Percentiles rank a stretch among this genome's conserved stretches.
phyloP scores from a whole-genome alignment of 2,888 invertebrate genomes.

The Lagria hirta region DNA sequence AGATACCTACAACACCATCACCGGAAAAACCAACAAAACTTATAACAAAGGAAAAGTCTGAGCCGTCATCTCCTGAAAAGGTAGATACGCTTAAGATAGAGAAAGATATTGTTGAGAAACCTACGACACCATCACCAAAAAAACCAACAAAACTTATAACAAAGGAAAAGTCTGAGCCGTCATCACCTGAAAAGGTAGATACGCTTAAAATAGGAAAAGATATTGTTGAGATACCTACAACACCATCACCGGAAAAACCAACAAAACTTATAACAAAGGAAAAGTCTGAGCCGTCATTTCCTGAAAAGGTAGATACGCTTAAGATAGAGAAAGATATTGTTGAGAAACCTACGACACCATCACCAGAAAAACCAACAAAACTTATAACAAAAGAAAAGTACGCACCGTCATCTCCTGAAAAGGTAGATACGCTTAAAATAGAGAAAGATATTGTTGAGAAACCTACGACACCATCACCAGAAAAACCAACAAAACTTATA shows the following conservation, averaged over 20 bases:
- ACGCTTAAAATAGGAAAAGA: background rate
- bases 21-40: too few relatives aligned
- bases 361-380: background rate
- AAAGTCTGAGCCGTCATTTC: conserved; percentile 10
- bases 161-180: too few relatives aligned
- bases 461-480: conserved; percentile 1
- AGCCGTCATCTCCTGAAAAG: too few relatives aligned
- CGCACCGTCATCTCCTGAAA: conserved; percentile 4
- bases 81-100: too few relatives aligned
- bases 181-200: conserved; percentile 1
- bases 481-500: conserved; percentile 2
- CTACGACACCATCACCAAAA: too few relatives aligned
- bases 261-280: conserved; percentile 14
- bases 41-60: too few relatives aligned
- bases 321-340: conserved; percentile 1
- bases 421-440: too few relatives aligned
- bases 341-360: background rate
- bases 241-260: background rate
- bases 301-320: conserved; percentile 6
- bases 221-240: background rate
- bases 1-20: too few relatives aligned
- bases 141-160: background rate
- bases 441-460: conserved; percentile 11
- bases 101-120: too few relatives aligned
- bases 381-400: background rate